phyloP scores from a whole-genome alignment of 1,140 invertebrate species.

The Macrobrachium rosenbergii region DNA sequence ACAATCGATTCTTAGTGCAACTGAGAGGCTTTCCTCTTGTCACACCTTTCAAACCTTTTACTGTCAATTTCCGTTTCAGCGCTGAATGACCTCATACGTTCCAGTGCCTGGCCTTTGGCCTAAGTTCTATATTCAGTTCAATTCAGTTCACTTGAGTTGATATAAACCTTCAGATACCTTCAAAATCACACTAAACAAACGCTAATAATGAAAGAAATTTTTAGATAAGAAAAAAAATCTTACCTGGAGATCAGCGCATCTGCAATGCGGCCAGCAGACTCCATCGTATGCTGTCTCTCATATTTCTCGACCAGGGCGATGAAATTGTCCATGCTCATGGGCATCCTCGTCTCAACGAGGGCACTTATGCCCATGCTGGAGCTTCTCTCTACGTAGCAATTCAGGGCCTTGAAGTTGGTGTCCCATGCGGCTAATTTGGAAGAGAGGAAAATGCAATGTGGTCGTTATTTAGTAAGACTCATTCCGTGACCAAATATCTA shows the following conservation, averaged over 20 bases:
- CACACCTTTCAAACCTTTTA: too few species aligned
- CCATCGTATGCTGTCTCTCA: neutral
- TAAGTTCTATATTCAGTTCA: too few species aligned
- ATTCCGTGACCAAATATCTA: too few species aligned
- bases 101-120: too few species aligned
- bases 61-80: too few species aligned
- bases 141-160: too few species aligned
- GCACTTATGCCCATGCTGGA: neutral
- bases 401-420: neutral
- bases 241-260: conserved; percentile 36
- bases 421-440: conserved; percentile 23
- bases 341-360: conserved; percentile 16
- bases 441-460: too few species aligned
- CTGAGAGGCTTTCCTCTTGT: too few species aligned
- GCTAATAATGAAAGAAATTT: neutral
- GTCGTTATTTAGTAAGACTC: too few species aligned
- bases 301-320: conserved; percentile 27
- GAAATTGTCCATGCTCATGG: conserved; percentile 18
- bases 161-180: too few species aligned
- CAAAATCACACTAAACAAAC: neutral
- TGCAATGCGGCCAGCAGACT: conserved; percentile 6
- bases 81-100: too few species aligned
- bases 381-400: neutral
- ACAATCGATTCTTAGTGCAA: too few species aligned
- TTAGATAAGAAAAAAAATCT: neutral